Evolutionary conservation across 2,888 invertebrate genomes (phyloP).

Genomic region (Meteorus cinctellus): DNA sequence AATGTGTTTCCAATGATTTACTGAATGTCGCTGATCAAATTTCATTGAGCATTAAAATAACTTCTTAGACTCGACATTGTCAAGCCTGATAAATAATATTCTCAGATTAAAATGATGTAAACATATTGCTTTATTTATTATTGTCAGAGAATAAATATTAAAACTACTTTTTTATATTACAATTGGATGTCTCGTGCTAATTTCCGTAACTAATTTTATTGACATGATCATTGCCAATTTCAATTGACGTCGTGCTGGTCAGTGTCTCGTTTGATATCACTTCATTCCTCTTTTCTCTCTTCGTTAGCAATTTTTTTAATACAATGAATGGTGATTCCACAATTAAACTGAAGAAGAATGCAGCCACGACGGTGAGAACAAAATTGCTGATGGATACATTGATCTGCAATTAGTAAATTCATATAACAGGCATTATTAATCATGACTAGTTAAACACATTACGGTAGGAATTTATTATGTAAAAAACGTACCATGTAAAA

Average conservation of each 20-base stretch:
- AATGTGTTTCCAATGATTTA: no score
- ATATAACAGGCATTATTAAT: background rate
- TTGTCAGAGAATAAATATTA: no score
- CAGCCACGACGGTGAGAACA: slow-evolving; percentile 32
- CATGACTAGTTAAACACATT: background rate
- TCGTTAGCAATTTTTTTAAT: slow-evolving; percentile 37
- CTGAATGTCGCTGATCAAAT: no score
- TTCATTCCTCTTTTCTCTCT: background rate
- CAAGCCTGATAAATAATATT: no score
- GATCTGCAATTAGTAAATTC: slow-evolving; percentile 27
- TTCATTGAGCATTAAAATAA: no score
- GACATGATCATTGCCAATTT: background rate
- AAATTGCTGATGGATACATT: slow-evolving; percentile 41
- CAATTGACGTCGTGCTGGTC: background rate
- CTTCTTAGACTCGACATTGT: no score
- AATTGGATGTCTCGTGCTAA: background rate
- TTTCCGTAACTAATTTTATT: no score
- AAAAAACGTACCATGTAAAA: slow-evolving; percentile 27
- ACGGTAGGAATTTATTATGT: background rate
- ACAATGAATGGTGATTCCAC: slow-evolving; percentile 44
- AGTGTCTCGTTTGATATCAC: background rate
- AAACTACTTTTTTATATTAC: background rate
- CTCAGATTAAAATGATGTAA: no score
- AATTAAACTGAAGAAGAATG: slow-evolving; percentile 34
- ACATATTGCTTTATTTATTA: no score